These are phyloP conservation scores for Erythrocercus mccallii DNA, from an alignment of 2,113 vertebrate species.

Conservation along the genomic window DNA sequence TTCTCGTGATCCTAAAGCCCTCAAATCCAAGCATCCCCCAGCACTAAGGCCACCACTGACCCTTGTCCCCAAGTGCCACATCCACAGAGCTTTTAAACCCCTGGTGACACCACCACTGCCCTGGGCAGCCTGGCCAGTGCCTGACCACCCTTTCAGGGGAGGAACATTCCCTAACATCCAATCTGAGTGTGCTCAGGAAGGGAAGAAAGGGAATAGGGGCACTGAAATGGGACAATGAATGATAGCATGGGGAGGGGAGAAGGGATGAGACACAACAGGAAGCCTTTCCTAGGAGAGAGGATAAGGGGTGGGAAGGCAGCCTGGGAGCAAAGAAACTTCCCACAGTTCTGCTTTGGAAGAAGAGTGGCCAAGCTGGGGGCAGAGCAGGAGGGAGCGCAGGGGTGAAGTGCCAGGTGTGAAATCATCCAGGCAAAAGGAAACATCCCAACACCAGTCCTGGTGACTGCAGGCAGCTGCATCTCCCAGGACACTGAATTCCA, in stretches of 20 bases:
- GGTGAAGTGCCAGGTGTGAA: background rate
- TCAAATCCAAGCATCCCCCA: background rate
- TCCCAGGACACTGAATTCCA: background rate
- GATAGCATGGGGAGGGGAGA: background rate
- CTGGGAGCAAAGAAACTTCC: background rate
- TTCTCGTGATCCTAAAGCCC: background rate
- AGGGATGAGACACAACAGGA: background rate
- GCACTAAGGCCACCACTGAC: too few relatives aligned
- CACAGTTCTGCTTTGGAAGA: background rate
- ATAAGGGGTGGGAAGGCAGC: background rate
- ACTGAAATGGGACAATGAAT: background rate
- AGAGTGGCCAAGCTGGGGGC: background rate
- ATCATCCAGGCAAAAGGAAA: background rate
- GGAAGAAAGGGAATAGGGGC: fast-evolving
- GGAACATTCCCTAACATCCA: background rate
- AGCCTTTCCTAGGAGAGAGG: background rate
- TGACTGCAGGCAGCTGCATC: background rate
- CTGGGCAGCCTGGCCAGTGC: background rate
- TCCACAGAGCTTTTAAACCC: background rate
- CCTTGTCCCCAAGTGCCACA: background rate
- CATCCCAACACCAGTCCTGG: background rate
- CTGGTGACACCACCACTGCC: background rate
- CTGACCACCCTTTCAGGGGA: background rate
- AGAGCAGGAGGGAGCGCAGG: background rate
- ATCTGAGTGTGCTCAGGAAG: background rate